Percentiles rank a stretch among this genome's conserved stretches.
Conservation (phyloP, 2,888 invertebrate species). For the Caenorhabditis sinica region DNA sequence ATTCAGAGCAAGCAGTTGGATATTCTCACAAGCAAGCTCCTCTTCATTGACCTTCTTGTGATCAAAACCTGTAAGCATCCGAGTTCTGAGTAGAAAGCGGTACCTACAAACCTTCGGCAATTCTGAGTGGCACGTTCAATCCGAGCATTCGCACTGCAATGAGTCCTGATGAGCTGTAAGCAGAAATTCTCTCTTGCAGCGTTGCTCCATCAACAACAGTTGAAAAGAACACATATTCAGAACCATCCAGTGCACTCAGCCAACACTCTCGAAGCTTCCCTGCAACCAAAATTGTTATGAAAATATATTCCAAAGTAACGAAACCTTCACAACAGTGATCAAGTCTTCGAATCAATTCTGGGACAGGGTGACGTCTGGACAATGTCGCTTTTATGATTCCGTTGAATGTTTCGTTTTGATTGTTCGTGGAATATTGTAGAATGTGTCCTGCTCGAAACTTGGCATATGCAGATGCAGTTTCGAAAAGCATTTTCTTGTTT, state of each 20-base stretch:
- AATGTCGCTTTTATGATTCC: neutral
- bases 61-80: neutral
- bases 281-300: too few relatives aligned
- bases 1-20: neutral
- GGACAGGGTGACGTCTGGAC: neutral
- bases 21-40: neutral
- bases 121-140: neutral
- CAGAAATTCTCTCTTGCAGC: neutral
- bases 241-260: neutral
- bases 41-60: neutral
- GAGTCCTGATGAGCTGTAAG: neutral
- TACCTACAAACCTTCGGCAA: neutral
- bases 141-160: neutral
- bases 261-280: neutral
- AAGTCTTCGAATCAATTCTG: neutral
- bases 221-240: neutral
- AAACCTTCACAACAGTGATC: neutral
- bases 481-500: neutral
- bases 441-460: constrained; percentile 4
- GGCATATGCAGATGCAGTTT: neutral
- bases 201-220: neutral
- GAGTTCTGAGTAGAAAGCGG: neutral
- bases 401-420: constrained; percentile 12
- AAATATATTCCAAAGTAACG: too few relatives aligned
- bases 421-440: constrained; percentile 3